A percentile compares a stretch with the other conserved stretches of the same genome.
Evolutionary conservation across 1,140 invertebrate genomes (phyloP).

Genomic region (Maniola jurtina): DNA sequence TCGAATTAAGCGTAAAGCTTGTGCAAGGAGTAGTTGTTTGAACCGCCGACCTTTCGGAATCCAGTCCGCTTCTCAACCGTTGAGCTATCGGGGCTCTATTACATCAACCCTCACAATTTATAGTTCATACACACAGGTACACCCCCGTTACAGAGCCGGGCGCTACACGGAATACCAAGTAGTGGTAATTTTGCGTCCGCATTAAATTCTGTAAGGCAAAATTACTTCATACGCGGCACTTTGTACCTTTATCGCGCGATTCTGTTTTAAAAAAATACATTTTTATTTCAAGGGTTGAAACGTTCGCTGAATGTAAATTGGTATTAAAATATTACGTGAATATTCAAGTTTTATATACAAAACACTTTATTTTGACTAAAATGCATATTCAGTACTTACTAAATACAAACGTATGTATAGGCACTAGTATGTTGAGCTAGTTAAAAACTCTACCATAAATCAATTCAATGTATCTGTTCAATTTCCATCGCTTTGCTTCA

Average conservation of each 20-base stretch:
- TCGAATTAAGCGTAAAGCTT: no score
- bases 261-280: neutral
- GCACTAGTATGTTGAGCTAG: no score
- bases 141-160: neutral
- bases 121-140: slow-evolving; percentile 1
- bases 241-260: neutral
- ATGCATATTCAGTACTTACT: neutral
- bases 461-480: no score
- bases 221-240: slow-evolving; percentile 4
- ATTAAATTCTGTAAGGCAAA: slow-evolving; percentile 1
- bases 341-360: slow-evolving; percentile 2
- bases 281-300: slow-evolving; percentile 21
- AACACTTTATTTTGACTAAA: neutral
- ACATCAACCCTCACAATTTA: slow-evolving; percentile 3
- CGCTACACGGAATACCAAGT: neutral
- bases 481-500: no score
- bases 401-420: no score
- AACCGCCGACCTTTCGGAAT: no score
- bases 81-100: no score
- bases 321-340: slow-evolving; percentile 10
- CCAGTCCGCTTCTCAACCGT: no score
- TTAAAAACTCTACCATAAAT: no score
- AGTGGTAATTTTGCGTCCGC: neutral
- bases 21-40: no score
- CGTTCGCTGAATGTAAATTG: slow-evolving; percentile 18